These are phyloP conservation scores for Agraylea sexmaculata DNA, from an alignment of 1,140 invertebrate genomes.

Conservation along the genomic window DNA sequence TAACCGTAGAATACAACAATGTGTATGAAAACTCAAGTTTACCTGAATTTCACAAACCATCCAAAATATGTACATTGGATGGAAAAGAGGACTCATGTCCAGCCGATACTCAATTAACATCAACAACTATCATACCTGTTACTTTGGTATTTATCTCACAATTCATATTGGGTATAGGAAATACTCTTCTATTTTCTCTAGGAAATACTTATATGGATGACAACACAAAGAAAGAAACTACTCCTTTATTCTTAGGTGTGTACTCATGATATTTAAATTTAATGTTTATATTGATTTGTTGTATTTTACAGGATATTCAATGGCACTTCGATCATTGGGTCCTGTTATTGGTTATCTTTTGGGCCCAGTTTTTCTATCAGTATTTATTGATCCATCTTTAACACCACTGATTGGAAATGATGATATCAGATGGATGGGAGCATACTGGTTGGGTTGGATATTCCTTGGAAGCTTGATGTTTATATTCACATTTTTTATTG, in stretches of 20 bases:
- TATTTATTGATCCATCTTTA: constrained; percentile 51
- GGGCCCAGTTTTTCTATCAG: constrained; percentile 43
- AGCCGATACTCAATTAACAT: constrained; percentile 28
- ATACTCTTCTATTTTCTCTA: constrained; percentile 53
- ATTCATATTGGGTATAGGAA: constrained; percentile 57
- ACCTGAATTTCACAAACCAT: too few species aligned
- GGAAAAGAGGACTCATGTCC: constrained; percentile 36
- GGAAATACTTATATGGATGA: constrained; percentile 60
- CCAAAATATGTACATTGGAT: too few species aligned
- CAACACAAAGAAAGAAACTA: constrained; percentile 55
- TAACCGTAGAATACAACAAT: constrained; percentile 36
- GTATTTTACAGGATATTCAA: constrained; percentile 43
- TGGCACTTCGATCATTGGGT: constrained; percentile 45
- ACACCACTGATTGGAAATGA: constrained; percentile 49
- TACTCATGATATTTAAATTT: constrained; percentile 5
- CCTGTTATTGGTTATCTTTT: constrained; percentile 45
- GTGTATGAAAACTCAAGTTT: constrained; percentile 11
- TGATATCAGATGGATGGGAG: constrained; percentile 56
- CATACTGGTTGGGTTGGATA: constrained; percentile 61
- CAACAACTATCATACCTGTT: constrained; percentile 41
- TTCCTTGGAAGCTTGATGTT: constrained; percentile 44
- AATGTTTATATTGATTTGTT: constrained; percentile 7
- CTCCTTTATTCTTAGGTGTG: constrained; percentile 49
- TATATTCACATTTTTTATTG: constrained; percentile 45
- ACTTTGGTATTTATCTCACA: constrained; percentile 55